Evolutionary conservation across 2,888 invertebrate species (phyloP).

Genomic region (Artemia sinica): DNA sequence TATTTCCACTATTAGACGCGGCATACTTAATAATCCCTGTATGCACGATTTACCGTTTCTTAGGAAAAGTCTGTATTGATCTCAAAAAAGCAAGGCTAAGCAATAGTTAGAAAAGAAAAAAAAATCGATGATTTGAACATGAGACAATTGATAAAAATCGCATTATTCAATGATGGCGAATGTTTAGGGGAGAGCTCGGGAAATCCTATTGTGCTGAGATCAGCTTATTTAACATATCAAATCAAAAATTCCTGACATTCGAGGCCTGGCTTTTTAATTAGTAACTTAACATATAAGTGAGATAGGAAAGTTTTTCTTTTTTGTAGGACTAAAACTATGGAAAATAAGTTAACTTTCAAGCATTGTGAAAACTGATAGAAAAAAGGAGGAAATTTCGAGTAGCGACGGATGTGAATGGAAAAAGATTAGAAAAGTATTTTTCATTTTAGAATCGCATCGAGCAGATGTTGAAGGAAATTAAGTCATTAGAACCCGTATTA

Average conservation of each 20-base stretch:
- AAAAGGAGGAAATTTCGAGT: constrained; percentile 1
- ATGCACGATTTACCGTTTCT: constrained; percentile 12
- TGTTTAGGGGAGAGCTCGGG: neutral
- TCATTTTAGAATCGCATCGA: neutral
- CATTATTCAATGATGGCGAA: neutral
- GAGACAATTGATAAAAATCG: constrained; percentile 14
- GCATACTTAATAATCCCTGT: constrained; percentile 11
- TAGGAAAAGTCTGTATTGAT: constrained; percentile 7
- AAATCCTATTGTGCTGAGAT: neutral
- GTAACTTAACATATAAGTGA: neutral
- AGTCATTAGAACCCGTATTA: neutral
- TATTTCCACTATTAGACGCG: neutral
- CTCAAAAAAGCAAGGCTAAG: constrained; percentile 3
- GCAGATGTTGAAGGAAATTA: constrained; percentile 13
- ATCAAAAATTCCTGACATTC: constrained; percentile 11
- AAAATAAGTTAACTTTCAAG: neutral
- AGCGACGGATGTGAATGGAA: constrained; percentile 7
- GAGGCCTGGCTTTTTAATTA: constrained; percentile 1
- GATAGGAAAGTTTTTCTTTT: constrained; percentile 7
- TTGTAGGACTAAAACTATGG: constrained; percentile 9
- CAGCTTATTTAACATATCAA: constrained; percentile 13
- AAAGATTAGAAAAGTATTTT: constrained; percentile 13
- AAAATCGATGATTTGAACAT: constrained; percentile 14
- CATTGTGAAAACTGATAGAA: constrained; percentile 1
- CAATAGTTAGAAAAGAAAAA: neutral